Conservation (phyloP, 2,888 invertebrate species). For the Conchocele bisecta region DNA sequence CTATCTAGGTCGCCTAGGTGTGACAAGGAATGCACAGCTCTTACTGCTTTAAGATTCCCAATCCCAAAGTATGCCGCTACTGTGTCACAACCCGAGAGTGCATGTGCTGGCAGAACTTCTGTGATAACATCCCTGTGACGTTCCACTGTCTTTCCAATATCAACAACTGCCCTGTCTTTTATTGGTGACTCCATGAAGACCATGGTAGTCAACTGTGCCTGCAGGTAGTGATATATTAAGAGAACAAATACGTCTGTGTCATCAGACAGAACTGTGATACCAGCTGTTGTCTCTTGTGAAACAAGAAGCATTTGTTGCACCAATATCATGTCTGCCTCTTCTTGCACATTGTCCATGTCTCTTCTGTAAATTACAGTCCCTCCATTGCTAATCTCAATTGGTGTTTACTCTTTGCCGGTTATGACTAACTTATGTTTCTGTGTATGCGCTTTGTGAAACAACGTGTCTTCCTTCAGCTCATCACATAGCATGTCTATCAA, state of each 20-base stretch:
- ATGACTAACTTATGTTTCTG: background rate
- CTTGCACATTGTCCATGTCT: constrained; percentile 1
- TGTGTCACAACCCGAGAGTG: no score
- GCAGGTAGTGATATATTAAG: background rate
- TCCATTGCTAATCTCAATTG: background rate
- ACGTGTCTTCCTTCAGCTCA: background rate
- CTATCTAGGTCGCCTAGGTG: no score
- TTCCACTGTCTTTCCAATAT: background rate
- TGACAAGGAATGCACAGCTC: no score
- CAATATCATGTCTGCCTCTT: constrained; percentile 5
- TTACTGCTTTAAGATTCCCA: no score
- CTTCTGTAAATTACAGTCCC: background rate
- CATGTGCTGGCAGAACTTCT: no score
- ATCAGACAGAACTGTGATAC: background rate
- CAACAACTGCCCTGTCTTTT: background rate
- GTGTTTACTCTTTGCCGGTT: background rate
- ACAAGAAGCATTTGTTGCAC: constrained; percentile 5
- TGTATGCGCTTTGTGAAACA: background rate
- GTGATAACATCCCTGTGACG: no score
- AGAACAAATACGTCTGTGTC: constrained; percentile 1
- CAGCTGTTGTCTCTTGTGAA: background rate
- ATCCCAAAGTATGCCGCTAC: no score
- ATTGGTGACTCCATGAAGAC: constrained; percentile 3
- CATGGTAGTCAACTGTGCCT: background rate
- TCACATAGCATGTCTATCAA: no score